phyloP scores from a whole-genome alignment of 2,113 vertebrate species.

The Leucosticte australis region DNA sequence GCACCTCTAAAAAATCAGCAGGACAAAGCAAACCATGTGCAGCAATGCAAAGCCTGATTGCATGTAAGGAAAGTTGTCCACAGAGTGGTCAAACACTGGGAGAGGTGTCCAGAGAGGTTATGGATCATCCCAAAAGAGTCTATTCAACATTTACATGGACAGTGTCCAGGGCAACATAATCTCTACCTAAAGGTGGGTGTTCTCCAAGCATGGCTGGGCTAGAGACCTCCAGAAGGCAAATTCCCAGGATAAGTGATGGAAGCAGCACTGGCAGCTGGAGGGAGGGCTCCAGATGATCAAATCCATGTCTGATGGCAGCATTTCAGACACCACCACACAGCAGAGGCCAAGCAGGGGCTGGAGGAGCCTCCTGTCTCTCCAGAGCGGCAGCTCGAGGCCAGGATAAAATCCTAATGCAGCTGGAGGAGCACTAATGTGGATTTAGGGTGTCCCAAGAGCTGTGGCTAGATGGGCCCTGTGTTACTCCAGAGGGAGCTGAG shows the following conservation, averaged over 20 bases:
- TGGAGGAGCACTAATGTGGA: not conserved
- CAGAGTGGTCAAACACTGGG: not conserved
- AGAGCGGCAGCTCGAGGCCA: not conserved
- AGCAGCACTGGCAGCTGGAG: not conserved
- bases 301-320: not conserved
- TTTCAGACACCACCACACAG: not conserved
- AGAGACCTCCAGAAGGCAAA: not conserved
- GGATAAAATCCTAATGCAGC: not conserved
- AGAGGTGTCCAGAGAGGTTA: not conserved
- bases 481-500: not conserved
- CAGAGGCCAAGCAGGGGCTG: not conserved
- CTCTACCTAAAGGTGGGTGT: accelerated
- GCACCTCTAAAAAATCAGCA: not conserved
- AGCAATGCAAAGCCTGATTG: not conserved
- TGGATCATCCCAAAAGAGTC: not conserved
- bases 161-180: accelerated
- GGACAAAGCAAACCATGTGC: not conserved
- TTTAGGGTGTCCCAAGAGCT: not conserved
- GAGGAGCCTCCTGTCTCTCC: not conserved
- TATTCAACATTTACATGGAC: not conserved
- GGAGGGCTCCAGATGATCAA: not conserved
- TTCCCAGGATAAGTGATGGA: not conserved
- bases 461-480: accelerated
- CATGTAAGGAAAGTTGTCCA: not conserved
- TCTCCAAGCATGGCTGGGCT: not conserved